A percentile compares a stretch with the other conserved stretches of the same genome.
These are phyloP conservation scores for Melanchra persicariae DNA, from an alignment of 2,888 invertebrate genomes.

Conservation along the genomic window DNA sequence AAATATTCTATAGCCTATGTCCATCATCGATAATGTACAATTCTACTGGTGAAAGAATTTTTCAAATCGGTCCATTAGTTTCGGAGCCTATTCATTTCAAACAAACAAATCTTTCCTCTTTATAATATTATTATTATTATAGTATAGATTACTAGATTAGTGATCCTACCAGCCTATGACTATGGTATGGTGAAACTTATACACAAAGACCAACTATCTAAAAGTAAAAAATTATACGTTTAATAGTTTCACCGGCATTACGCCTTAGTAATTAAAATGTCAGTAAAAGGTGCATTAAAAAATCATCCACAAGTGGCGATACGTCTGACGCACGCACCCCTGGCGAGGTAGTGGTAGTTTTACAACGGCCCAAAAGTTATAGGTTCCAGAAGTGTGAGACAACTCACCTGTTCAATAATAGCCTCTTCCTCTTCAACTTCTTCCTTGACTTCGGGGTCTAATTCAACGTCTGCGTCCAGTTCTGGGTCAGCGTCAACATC, in stretches of 20 bases:
- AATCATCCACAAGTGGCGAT: background rate
- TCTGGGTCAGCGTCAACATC: constrained; percentile 91
- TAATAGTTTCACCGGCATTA: background rate
- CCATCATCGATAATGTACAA: too few species aligned
- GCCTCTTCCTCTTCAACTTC: constrained; percentile 92
- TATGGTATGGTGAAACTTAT: background rate
- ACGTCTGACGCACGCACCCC: background rate
- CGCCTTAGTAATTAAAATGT: too few species aligned
- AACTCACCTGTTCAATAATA: constrained; percentile 76
- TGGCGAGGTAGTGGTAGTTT: background rate
- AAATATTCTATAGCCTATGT: too few species aligned
- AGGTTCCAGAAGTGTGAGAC: background rate
- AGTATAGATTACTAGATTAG: too few species aligned
- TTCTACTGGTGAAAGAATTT: too few species aligned
- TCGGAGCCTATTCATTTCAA: too few species aligned
- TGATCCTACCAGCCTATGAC: background rate
- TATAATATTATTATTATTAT: too few species aligned
- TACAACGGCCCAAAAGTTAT: background rate
- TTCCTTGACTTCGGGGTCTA: constrained; percentile 91
- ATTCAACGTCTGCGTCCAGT: constrained; percentile 89
- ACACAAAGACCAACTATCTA: background rate
- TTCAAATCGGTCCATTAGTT: too few species aligned
- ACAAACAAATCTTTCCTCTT: too few species aligned
- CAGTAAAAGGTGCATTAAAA: too few species aligned
- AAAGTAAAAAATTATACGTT: background rate